Percentiles rank a stretch among this genome's conserved stretches.
Conservation (phyloP, 1,140 invertebrate species). For the Bombus waltoni region DNA sequence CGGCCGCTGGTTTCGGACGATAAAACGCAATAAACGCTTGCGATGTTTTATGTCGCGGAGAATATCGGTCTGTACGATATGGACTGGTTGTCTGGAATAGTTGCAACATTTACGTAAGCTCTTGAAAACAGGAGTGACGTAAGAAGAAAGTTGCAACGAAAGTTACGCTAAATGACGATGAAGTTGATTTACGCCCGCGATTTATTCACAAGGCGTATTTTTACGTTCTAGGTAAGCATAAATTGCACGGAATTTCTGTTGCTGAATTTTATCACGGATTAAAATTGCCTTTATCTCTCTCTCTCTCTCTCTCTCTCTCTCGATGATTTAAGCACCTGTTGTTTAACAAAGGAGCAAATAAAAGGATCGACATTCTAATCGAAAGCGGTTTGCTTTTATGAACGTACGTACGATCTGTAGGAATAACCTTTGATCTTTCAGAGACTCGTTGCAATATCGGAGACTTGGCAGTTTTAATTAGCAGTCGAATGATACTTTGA, state of each 20-base stretch:
- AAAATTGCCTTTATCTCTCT: background rate
- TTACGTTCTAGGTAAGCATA: background rate
- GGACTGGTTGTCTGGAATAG: background rate
- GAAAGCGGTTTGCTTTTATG: too few relatives aligned
- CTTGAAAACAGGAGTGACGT: background rate
- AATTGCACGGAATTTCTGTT: background rate
- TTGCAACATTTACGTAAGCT: background rate
- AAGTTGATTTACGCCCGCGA: background rate
- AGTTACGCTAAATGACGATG: background rate
- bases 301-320: background rate
- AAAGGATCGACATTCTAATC: too few relatives aligned
- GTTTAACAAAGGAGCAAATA: background rate
- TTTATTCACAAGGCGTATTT: background rate
- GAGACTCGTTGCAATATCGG: too few relatives aligned
- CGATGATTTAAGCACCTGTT: background rate
- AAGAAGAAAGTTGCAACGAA: constrained; percentile 6
- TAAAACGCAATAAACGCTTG: background rate
- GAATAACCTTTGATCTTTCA: too few relatives aligned
- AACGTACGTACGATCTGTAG: too few relatives aligned
- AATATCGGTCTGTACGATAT: background rate
- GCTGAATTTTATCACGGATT: background rate
- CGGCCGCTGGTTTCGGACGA: too few relatives aligned
- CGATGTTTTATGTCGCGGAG: background rate
- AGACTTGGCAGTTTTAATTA: too few relatives aligned
- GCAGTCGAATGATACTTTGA: background rate